Conservation (phyloP, 1,140 invertebrate species). For the Pseudomyrmex pallidus region DNA sequence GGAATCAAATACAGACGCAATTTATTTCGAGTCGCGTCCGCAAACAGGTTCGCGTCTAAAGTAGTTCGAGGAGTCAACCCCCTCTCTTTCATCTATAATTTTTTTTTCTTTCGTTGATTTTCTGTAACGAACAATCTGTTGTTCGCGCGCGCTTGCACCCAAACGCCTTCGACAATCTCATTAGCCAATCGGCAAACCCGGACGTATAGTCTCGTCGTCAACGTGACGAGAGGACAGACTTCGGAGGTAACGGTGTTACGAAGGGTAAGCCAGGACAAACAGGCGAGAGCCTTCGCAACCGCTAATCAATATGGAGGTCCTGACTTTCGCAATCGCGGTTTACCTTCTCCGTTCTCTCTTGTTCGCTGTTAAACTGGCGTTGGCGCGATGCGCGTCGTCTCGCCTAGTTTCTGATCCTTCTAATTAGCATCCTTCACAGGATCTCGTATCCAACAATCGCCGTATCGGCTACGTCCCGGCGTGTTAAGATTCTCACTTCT, state of each 20-base stretch:
- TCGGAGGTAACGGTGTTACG: constrained; percentile 68
- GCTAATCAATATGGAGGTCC: constrained; percentile 68
- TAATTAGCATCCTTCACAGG: constrained; percentile 34
- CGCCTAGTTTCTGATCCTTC: constrained; percentile 40
- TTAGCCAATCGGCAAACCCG: constrained; percentile 64
- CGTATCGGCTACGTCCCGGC: neutral
- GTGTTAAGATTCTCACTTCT: neutral
- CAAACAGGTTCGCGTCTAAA: constrained; percentile 1
- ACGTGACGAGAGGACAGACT: constrained; percentile 63
- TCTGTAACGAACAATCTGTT: neutral
- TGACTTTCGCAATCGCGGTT: constrained; percentile 64
- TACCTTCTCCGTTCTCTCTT: constrained; percentile 40
- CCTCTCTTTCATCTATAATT: neutral
- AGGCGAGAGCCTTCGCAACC: constrained; percentile 63
- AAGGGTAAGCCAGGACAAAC: constrained; percentile 66
- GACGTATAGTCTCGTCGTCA: constrained; percentile 56
- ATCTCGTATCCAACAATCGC: constrained; percentile 28
- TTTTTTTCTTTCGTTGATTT: neutral
- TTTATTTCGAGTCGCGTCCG: constrained; percentile 41
- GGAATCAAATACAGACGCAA: constrained; percentile 42
- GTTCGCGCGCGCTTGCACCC: neutral
- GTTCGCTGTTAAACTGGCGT: constrained; percentile 32
- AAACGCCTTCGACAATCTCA: constrained; percentile 24
- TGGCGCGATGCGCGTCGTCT: constrained; percentile 27
- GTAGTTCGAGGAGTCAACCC: neutral